phyloP scores from a whole-genome alignment of 1,140 invertebrate species.

The Theocolax elegans region DNA sequence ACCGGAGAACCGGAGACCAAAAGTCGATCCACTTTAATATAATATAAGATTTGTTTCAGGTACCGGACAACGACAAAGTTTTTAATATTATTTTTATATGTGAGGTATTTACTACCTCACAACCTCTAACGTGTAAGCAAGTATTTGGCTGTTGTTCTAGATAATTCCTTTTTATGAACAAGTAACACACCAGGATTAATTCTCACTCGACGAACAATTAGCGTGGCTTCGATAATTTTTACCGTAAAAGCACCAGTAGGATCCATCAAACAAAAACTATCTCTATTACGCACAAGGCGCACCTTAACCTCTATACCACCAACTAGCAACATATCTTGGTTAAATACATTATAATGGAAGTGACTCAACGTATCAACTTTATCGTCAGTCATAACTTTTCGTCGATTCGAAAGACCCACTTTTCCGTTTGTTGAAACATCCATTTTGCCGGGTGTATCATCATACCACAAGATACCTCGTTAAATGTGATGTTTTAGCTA shows the following conservation, averaged over 20 bases:
- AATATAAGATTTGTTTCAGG: too few relatives aligned
- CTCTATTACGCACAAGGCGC: slow-evolving; percentile 53
- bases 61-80: too few relatives aligned
- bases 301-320: slow-evolving; percentile 61
- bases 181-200: slow-evolving; percentile 35
- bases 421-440: too few relatives aligned
- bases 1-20: too few relatives aligned
- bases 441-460: too few relatives aligned
- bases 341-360: too few relatives aligned
- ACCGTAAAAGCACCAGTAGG: slow-evolving; percentile 34
- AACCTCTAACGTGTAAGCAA: slow-evolving; percentile 57
- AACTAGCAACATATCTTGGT: slow-evolving; percentile 59
- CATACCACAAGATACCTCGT: too few relatives aligned
- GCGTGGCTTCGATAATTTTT: slow-evolving; percentile 51
- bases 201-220: slow-evolving; percentile 52
- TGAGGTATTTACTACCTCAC: too few relatives aligned
- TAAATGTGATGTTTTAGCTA: slow-evolving; percentile 61
- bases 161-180: slow-evolving; percentile 34
- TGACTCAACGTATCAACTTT: too few relatives aligned
- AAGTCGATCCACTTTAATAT: too few relatives aligned
- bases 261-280: slow-evolving; percentile 57
- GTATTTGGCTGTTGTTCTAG: slow-evolving; percentile 59
- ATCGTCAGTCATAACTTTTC: slow-evolving; percentile 44
- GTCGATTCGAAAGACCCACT: too few relatives aligned
- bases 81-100: too few relatives aligned